Evolutionary conservation across 2,888 invertebrate species (phyloP).

Genomic region (Eupithecia abbreviata): DNA sequence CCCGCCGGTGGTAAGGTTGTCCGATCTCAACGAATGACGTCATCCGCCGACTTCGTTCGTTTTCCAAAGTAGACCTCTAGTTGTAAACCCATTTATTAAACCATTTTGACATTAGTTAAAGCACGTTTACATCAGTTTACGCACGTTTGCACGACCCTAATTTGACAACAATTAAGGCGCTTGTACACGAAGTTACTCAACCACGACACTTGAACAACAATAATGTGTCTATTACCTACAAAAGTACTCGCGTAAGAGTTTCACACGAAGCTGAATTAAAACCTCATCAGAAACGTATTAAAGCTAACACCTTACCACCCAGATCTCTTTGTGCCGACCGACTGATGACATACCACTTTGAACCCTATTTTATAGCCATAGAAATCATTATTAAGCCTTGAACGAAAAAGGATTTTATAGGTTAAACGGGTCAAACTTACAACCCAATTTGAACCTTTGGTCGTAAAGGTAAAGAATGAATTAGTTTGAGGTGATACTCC

Average conservation of each 20-base stretch:
- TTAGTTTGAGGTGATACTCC: slow-evolving; percentile 40
- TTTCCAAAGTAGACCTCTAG: too few relatives aligned
- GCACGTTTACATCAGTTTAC: neutral
- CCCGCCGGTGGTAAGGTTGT: too few relatives aligned
- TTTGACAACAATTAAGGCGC: slow-evolving; percentile 33
- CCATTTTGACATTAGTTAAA: neutral
- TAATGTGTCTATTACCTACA: slow-evolving; percentile 36
- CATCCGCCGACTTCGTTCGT: too few relatives aligned
- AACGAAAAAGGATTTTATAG: slow-evolving; percentile 20
- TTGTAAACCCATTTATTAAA: neutral
- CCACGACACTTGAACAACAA: slow-evolving; percentile 31
- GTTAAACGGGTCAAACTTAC: slow-evolving; percentile 24
- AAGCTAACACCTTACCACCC: slow-evolving; percentile 70
- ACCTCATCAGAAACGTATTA: slow-evolving; percentile 81
- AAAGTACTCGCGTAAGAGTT: slow-evolving; percentile 67
- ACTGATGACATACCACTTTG: slow-evolving; percentile 33
- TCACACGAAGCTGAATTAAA: slow-evolving; percentile 81
- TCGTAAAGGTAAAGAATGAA: slow-evolving; percentile 7
- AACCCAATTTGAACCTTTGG: slow-evolving; percentile 32
- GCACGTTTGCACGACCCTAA: slow-evolving; percentile 16
- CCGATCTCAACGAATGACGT: too few relatives aligned
- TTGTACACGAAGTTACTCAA: slow-evolving; percentile 32
- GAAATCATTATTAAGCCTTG: slow-evolving; percentile 18
- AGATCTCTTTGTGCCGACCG: slow-evolving; percentile 45
- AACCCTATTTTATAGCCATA: slow-evolving; percentile 37